phyloP scores from a whole-genome alignment of 2,113 vertebrate genomes.

The Salvator merianae region DNA sequence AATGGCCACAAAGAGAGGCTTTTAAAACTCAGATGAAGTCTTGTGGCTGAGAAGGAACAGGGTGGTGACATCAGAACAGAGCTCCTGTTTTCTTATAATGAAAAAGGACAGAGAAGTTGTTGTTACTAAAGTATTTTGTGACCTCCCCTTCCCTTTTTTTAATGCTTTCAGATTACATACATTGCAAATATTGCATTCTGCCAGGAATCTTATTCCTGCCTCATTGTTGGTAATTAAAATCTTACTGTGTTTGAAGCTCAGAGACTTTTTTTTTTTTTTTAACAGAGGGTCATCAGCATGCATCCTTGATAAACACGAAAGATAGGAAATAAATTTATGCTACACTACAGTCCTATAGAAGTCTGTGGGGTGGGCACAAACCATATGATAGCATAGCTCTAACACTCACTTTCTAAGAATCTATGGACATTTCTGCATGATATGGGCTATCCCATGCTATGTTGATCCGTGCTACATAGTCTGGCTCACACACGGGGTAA shows the following conservation, averaged over 20 bases:
- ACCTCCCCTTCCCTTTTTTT: background rate
- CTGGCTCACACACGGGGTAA: no score
- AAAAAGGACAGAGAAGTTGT: background rate
- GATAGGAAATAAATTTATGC: background rate
- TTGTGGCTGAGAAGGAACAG: background rate
- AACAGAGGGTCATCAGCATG: background rate
- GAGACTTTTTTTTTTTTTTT: background rate
- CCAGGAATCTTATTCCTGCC: background rate
- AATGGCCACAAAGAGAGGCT: background rate
- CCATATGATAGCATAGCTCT: background rate
- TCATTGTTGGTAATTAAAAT: constrained; percentile 3
- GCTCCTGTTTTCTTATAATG: background rate
- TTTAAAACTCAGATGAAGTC: background rate
- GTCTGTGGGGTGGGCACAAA: background rate
- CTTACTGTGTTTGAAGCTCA: background rate
- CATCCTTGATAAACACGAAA: background rate
- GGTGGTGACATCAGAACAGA: background rate
- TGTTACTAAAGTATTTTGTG: background rate
- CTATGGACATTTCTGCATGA: no score
- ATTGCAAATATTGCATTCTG: background rate
- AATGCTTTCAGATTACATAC: constrained; percentile 2
- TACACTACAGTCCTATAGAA: background rate
- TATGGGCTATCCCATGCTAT: no score
- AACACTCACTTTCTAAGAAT: no score
- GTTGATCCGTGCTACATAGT: no score